Base-by-base conservation (phyloP, 2,113 vertebrate species). In the Odontophorus gujanensis region DNA sequence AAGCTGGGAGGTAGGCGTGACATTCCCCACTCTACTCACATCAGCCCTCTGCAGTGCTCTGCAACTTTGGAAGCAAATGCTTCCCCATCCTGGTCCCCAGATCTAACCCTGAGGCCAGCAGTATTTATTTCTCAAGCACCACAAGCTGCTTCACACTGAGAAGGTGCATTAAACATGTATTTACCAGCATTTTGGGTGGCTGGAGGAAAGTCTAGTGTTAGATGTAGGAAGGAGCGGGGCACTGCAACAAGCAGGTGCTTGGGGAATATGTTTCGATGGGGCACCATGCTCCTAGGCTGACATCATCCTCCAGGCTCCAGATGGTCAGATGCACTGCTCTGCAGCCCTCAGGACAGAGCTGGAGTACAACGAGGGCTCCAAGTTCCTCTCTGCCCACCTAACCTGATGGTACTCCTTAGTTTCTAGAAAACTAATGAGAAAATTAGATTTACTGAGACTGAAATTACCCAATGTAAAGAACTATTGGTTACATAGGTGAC, bases 71-170 rank as follows among this genome's bases (percentile, higher is more conserved):
- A 65, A 84, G 81, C 76, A 75, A 81, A 88, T 17, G 36, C 67
- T 94, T 78, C 58, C 90, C 84, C 62, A n/a, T 30, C 74, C 16
- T 22, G 59, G 50, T 9, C 76, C 88, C 88, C 77, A 72, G 88
- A 26, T 36, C 51, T 86, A 83, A 88, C 69, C 73, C 76, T 26
- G n/a, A 86, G 67, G 90, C 61, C 83, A 76, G 38, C 66, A 21
- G 73, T 47, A 94, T 85, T 90, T 90, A 86, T 58, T 92, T 73
- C 21, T 57, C 42, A 55, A 94, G 65, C 55, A 90, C 16, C 4
- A 0, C 24, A 55, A 89, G 81, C 87, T 48, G 43, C n/a, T 62
- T 74, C 82, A 53, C 3, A 9, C 22, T 48, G 57, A 84, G 63
- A 80, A 81, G 22, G 38, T 86, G 76, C 80, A 81, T 74, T 90